A percentile compares a stretch with the other conserved stretches of the same genome.
phyloP scores from a whole-genome alignment of 1,140 invertebrate genomes.

The Platyura marginata region DNA sequence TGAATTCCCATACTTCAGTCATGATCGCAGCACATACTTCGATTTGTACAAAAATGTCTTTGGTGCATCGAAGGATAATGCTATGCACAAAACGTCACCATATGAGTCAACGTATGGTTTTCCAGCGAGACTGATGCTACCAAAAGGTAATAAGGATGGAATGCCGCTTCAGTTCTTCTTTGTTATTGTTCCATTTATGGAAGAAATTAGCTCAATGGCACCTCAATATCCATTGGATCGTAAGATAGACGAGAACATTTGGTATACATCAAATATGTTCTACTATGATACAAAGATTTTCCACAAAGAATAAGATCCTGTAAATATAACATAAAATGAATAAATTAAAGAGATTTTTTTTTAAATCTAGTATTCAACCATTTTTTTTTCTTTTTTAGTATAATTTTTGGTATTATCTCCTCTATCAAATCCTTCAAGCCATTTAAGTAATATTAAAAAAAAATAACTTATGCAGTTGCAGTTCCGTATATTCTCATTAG shows the following conservation, averaged over 20 bases:
- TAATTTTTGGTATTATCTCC: too few relatives aligned
- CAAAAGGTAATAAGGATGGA: slow-evolving; percentile 36
- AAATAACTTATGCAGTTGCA: too few relatives aligned
- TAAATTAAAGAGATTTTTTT: too few relatives aligned
- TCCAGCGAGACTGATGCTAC: slow-evolving; percentile 37
- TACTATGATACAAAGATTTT: slow-evolving; percentile 36
- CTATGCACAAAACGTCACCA: slow-evolving; percentile 23
- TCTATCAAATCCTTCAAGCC: too few relatives aligned
- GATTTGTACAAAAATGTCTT: slow-evolving; percentile 17
- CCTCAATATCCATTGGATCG: slow-evolving; percentile 38
- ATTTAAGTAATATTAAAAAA: too few relatives aligned
- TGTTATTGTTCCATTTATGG: slow-evolving; percentile 23
- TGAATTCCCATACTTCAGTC: slow-evolving; percentile 29
- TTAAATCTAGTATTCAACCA: too few relatives aligned
- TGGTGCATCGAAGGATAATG: slow-evolving; percentile 21
- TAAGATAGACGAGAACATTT: slow-evolving; percentile 27
- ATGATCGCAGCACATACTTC: slow-evolving; percentile 23
- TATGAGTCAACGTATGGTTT: slow-evolving; percentile 29
- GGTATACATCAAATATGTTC: slow-evolving; percentile 34
- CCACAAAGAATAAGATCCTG: slow-evolving; percentile 31
- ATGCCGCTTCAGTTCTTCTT: slow-evolving; percentile 38
- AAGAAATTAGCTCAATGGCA: slow-evolving; percentile 18
- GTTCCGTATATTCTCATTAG: too few relatives aligned
- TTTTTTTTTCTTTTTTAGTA: too few relatives aligned
- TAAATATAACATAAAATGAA: too few relatives aligned